Conservation (phyloP, 2,888 invertebrate genomes). For the Scelioninae gen. 1 region DNA sequence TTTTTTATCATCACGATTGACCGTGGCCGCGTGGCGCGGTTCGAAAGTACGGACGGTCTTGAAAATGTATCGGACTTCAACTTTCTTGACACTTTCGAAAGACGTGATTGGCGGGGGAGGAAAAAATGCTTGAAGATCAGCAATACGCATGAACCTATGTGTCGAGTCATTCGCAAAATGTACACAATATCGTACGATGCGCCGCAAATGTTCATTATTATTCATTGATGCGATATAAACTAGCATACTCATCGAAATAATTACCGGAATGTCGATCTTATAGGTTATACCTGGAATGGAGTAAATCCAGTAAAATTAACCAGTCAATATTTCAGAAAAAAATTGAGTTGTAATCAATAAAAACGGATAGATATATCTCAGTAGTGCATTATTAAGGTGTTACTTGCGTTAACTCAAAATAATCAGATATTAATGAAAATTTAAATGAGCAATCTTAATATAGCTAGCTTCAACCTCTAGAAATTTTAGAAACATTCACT, state of each 20-base stretch:
- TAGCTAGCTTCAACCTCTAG: too few relatives aligned
- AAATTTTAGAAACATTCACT: too few relatives aligned
- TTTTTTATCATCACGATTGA: not conserved
- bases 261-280: too few relatives aligned
- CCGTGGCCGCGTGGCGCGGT: not conserved
- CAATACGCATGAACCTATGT: not conserved
- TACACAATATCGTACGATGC: slow-evolving; percentile 2
- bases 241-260: slow-evolving; percentile 2
- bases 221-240: not conserved
- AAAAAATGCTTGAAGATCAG: not conserved
- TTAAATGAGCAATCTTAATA: too few relatives aligned
- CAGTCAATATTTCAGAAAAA: too few relatives aligned
- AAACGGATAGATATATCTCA: too few relatives aligned
- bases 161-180: slow-evolving; percentile 1
- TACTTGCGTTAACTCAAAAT: too few relatives aligned
- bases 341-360: too few relatives aligned
- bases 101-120: not conserved
- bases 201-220: not conserved
- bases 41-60: not conserved
- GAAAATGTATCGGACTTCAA: not conserved
- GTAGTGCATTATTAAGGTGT: too few relatives aligned
- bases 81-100: slow-evolving; percentile 6
- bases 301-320: too few relatives aligned
- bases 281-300: too few relatives aligned
- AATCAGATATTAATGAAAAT: too few relatives aligned